Evolutionary conservation across 2,113 vertebrate species (phyloP).

Genomic region (Aleadryas rufinucha): DNA sequence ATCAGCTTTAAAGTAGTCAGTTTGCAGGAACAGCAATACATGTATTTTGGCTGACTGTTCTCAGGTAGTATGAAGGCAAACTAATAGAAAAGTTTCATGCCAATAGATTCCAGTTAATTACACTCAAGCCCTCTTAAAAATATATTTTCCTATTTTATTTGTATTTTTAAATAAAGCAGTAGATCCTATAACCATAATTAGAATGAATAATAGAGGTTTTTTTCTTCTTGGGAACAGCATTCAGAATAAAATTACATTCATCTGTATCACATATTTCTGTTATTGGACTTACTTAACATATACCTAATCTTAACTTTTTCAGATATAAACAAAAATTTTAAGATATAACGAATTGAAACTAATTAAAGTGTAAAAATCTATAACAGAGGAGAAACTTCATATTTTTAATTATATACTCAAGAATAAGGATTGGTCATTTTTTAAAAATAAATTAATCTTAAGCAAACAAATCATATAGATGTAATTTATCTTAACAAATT

Average conservation of each 20-base stretch:
- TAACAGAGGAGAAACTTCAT: neutral
- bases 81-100: neutral
- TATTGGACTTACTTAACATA: neutral
- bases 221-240: neutral
- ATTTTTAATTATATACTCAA: neutral
- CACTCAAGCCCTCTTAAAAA: neutral
- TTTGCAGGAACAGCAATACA: neutral
- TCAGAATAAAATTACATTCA: neutral
- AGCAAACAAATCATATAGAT: neutral
- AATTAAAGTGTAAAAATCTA: neutral
- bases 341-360: neutral
- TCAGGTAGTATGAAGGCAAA: neutral
- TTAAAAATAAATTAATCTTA: neutral
- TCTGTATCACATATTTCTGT: neutral
- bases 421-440: neutral
- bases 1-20: neutral
- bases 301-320: neutral
- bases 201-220: neutral
- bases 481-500: neutral
- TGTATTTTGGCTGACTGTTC: neutral
- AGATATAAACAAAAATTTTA: neutral
- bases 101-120: neutral
- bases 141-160: neutral
- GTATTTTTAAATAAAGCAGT: neutral
- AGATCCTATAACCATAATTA: neutral